These are phyloP conservation scores for Sebastes paucispinis DNA, from an alignment of 2,797 vertebrate species.

Conservation along the genomic window DNA sequence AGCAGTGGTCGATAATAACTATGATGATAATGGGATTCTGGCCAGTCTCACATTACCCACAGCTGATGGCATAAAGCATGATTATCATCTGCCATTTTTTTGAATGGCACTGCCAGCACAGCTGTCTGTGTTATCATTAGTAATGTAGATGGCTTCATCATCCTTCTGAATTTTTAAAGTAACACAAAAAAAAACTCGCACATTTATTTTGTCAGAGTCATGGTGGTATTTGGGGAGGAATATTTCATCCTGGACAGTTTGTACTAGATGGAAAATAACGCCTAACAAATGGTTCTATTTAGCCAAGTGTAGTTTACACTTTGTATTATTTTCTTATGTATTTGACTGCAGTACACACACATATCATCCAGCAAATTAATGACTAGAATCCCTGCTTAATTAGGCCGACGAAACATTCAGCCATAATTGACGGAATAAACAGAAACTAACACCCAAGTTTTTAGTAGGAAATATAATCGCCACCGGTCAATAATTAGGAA, in stretches of 20 bases:
- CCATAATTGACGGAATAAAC: neutral
- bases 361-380: slow-evolving; percentile 21
- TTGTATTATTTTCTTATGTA: neutral
- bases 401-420: neutral
- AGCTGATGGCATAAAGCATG: slow-evolving; percentile 62
- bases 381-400: slow-evolving; percentile 19
- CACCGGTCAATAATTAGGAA: neutral
- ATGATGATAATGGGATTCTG: slow-evolving; percentile 64
- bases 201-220: neutral
- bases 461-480: neutral
- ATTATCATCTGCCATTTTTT: slow-evolving; percentile 52
- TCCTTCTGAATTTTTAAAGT: slow-evolving; percentile 16
- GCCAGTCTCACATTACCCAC: slow-evolving; percentile 57
- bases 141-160: slow-evolving; percentile 14
- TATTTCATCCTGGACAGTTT: slow-evolving; percentile 19
- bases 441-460: neutral
- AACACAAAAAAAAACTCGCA: neutral
- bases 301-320: neutral
- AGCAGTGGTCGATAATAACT: slow-evolving; percentile 64
- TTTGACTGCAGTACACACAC: slow-evolving; percentile 7
- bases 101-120: slow-evolving; percentile 23
- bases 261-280: neutral
- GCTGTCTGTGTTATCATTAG: slow-evolving; percentile 44
- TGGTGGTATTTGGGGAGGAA: neutral
- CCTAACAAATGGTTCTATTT: neutral